Percentiles rank a stretch among this genome's conserved stretches.
Conservation (phyloP, 1,140 invertebrate species). For the Macrotrachela quadricornifera region DNA sequence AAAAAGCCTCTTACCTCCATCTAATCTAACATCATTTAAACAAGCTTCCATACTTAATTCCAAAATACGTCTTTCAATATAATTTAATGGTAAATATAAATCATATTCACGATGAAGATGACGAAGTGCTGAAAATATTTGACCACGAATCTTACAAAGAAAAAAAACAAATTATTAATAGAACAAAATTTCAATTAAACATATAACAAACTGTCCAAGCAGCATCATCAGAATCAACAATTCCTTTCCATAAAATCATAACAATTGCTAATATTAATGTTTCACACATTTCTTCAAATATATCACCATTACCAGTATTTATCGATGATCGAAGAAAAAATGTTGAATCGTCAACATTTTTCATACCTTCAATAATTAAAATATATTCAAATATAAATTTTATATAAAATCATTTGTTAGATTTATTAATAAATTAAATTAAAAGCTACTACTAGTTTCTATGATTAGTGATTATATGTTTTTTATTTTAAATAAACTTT, state of each 20-base stretch:
- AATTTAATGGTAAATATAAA: conserved; percentile 36
- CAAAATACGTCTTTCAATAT: conserved; percentile 38
- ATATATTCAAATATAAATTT: too few relatives aligned
- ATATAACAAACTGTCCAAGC: conserved; percentile 36
- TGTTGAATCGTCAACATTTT: too few relatives aligned
- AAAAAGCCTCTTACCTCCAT: conserved; percentile 21
- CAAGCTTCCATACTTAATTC: conserved; percentile 41
- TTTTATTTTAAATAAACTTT: too few relatives aligned
- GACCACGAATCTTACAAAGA: conserved; percentile 37
- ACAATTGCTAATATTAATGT: conserved; percentile 38
- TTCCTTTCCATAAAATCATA: conserved; percentile 41
- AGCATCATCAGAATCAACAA: conserved; percentile 35
- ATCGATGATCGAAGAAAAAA: too few relatives aligned
- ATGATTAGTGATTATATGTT: too few relatives aligned
- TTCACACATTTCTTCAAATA: too few relatives aligned
- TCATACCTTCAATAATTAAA: too few relatives aligned
- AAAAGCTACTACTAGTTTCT: too few relatives aligned
- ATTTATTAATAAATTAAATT: too few relatives aligned
- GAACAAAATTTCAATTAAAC: neutral
- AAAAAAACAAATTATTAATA: neutral
- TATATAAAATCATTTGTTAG: too few relatives aligned
- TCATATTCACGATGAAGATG: conserved; percentile 38
- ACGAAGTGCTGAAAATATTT: conserved; percentile 41
- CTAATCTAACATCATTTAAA: conserved; percentile 37
- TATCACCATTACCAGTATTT: too few relatives aligned